These are phyloP conservation scores for Drosophila pandora DNA, from an alignment of 1,140 invertebrate genomes.

Conservation along the genomic window DNA sequence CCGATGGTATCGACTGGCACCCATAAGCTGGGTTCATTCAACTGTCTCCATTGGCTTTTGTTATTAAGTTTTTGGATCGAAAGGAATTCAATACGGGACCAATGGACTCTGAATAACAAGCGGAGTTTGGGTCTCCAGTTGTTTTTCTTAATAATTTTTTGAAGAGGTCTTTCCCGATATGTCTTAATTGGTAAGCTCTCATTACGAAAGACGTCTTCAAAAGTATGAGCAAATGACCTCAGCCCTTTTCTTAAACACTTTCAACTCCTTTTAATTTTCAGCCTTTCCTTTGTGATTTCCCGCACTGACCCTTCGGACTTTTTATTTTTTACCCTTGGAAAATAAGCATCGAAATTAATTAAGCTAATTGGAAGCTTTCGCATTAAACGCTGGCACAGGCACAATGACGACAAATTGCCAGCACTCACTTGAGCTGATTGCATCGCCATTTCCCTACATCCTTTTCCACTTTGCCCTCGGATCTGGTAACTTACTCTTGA, in stretches of 20 bases:
- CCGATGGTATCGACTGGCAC: slow-evolving; percentile 6
- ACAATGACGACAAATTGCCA: slow-evolving; percentile 12
- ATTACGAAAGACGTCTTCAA: neutral
- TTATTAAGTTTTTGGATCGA: slow-evolving; percentile 5
- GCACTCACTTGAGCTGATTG: slow-evolving; percentile 20
- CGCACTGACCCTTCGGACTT: neutral
- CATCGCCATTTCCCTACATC: slow-evolving; percentile 6
- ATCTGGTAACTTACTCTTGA: neutral
- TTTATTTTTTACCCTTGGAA: neutral
- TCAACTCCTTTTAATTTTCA: neutral
- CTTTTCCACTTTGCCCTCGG: slow-evolving; percentile 3
- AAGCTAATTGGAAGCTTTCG: slow-evolving; percentile 30
- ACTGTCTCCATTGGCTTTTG: slow-evolving; percentile 14
- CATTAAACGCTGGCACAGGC: slow-evolving; percentile 21
- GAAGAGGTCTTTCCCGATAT: neutral
- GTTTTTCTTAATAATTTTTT: too few relatives aligned
- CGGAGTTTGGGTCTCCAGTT: neutral
- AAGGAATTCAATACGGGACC: slow-evolving; percentile 9
- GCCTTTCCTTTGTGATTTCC: neutral
- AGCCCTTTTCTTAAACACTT: neutral
- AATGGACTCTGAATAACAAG: slow-evolving; percentile 4
- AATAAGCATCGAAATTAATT: slow-evolving; percentile 33
- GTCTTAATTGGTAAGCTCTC: neutral
- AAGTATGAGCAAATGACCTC: neutral
- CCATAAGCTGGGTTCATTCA: slow-evolving; percentile 11